Base-by-base conservation (phyloP, 2,888 invertebrate genomes). In the Tupiocoris notatus region DNA sequence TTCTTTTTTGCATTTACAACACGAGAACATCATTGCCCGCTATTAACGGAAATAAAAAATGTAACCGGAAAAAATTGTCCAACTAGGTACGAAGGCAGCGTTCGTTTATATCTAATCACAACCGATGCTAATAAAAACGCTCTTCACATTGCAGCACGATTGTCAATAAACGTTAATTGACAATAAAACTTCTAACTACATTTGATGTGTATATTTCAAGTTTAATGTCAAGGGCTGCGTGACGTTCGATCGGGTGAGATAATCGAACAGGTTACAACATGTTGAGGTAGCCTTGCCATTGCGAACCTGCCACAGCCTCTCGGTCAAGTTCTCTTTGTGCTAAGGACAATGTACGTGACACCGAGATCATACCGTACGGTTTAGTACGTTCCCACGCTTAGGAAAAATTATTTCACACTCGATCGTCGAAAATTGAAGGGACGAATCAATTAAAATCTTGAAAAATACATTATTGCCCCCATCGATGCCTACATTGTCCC, bases 211-310 rank as follows among this genome's bases (percentile, higher is more conserved):
- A 39, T 63, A 63, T 73, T 73, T 73, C 56, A 62, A 63, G 39
- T n/a, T 61, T 61, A 73, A 73, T 73, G 73, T 73, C 73, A 73
- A 73, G 62, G 73, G 61, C 39, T 61, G 73, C 20, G 57, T 62
- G 73, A 73, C 25, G 59, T 59, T 70, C 58, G 59, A 70, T 70
- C 70, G 58, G 23, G 9, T 21, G n/a, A 58, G 70, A 67, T 70
- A 24, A 39, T 39, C 59, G 58, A 22, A 17, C 23, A 20, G 22
- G 70, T 70, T 70, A 70, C 70, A 70, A 59, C 70, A 70, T 70
- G 39, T 39, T 7, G 39, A n/a, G 39, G 39, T 39, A 39, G 12
- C 39, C 39, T 39, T 39, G 39, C 39, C 39, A 39, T 39, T 39
- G 39, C 39, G 6, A 39, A 39, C 39, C 39, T 39, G 39, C 6